Conservation (phyloP, 53 echinoderm and acorn worm genomes). For the Stichopus horrens region DNA sequence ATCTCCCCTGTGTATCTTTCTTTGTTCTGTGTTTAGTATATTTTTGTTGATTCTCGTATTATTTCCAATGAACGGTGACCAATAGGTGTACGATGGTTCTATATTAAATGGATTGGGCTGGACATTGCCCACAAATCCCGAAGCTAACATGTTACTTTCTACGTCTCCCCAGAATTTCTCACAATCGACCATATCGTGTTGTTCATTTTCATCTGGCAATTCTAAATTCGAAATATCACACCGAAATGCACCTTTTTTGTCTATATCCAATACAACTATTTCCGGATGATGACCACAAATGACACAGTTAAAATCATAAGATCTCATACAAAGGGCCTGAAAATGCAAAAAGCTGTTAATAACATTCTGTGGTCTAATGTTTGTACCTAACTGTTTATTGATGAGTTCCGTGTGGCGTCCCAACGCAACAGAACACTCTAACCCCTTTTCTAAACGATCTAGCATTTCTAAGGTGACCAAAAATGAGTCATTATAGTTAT, state of each 20-base stretch:
- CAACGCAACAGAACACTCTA: not conserved
- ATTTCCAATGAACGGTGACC: conserved; percentile 39
- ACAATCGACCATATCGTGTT: not conserved
- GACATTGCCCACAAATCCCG: not conserved
- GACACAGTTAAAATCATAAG: conserved; percentile 8
- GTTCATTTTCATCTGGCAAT: not conserved
- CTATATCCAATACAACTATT: conserved; percentile 18
- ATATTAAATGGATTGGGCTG: not conserved
- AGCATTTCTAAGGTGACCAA: not conserved
- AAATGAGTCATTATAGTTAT: not conserved
- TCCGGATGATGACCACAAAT: conserved; percentile 35
- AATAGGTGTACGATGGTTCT: not conserved
- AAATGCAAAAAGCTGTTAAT: conserved; percentile 16
- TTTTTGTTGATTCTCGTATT: not conserved
- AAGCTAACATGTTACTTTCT: not conserved
- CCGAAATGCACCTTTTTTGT: conserved; percentile 39
- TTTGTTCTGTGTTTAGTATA: conserved; percentile 34
- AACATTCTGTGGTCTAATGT: not conserved
- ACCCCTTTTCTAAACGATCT: not conserved
- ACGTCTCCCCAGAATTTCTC: conserved; percentile 26
- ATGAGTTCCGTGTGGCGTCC: not conserved
- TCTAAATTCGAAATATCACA: conserved; percentile 12
- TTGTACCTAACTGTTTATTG: not conserved
- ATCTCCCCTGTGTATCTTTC: conserved; percentile 20
- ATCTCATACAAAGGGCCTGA: not conserved